Percentiles rank a stretch among this genome's conserved stretches.
phyloP scores from a whole-genome alignment of 1,140 invertebrate species.

The Drosophila auraria region DNA sequence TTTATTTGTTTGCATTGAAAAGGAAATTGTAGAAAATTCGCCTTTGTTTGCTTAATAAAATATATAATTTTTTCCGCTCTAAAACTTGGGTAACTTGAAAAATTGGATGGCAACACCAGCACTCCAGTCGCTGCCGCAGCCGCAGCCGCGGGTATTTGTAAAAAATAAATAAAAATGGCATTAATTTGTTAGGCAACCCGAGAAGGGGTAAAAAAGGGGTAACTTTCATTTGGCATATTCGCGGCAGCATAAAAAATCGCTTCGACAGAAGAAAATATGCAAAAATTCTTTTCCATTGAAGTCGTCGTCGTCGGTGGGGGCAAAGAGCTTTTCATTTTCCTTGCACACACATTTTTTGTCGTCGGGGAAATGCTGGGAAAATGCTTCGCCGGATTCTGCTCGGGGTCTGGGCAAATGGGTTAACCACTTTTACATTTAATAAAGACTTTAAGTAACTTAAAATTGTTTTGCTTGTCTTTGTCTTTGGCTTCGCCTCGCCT shows the following conservation, averaged over 20 bases:
- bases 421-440: constrained; percentile 82
- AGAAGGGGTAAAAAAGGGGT: constrained; percentile 34
- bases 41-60: constrained; percentile 77
- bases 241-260: constrained; percentile 79
- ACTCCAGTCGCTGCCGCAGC: neutral
- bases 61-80: constrained; percentile 73
- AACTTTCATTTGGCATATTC: constrained; percentile 82
- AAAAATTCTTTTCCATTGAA: constrained; percentile 74
- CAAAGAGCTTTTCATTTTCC: constrained; percentile 76
- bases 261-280: constrained; percentile 62
- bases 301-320: constrained; percentile 17
- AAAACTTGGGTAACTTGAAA: constrained; percentile 72
- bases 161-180: constrained; percentile 82
- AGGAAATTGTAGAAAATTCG: constrained; percentile 78
- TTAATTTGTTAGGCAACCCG: constrained; percentile 77
- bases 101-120: constrained; percentile 50
- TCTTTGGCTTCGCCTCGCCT: constrained; percentile 47
- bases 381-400: constrained; percentile 31
- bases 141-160: constrained; percentile 60
- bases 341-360: constrained; percentile 44
- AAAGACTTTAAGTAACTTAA: constrained; percentile 83
- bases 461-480: constrained; percentile 73
- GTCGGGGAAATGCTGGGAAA: constrained; percentile 23
- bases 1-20: constrained; percentile 75
- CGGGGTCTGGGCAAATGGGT: constrained; percentile 56